Conservation (phyloP, 2,888 invertebrate genomes). For the Scotopteryx bipunctaria region DNA sequence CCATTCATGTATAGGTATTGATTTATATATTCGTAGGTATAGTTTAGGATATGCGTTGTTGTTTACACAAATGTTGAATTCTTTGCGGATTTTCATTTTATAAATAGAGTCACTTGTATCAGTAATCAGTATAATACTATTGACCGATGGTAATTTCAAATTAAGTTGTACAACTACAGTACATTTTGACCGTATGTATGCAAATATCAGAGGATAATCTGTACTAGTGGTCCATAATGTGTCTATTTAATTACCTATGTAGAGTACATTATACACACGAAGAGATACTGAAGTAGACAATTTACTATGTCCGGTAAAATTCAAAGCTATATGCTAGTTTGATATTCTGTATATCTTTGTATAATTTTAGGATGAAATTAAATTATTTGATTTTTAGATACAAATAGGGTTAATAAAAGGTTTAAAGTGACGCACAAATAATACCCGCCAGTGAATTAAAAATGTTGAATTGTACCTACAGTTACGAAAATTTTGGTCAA, state of each 20-base stretch:
- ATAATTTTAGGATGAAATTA: not conserved
- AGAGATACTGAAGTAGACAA: not conserved
- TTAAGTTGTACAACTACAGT: not conserved
- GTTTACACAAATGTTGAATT: too few relatives aligned
- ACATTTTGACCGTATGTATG: conserved; percentile 2
- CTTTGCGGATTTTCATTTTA: too few relatives aligned
- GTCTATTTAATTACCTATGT: conserved; percentile 21
- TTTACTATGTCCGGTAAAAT: conserved; percentile 20
- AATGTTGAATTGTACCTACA: too few relatives aligned
- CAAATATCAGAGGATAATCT: conserved; percentile 16
- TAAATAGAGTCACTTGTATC: not conserved
- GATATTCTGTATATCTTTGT: not conserved
- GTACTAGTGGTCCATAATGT: conserved; percentile 14
- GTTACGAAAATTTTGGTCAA: too few relatives aligned
- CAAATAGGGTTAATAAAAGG: too few relatives aligned
- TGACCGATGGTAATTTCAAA: not conserved
- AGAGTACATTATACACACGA: conserved; percentile 11
- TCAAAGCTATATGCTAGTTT: not conserved
- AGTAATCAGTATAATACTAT: not conserved
- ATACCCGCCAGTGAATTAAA: too few relatives aligned
- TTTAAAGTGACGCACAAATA: too few relatives aligned
- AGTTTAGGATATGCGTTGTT: too few relatives aligned
- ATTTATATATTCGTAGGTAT: too few relatives aligned
- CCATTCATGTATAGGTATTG: too few relatives aligned
- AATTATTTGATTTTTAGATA: too few relatives aligned